Base-by-base conservation (phyloP, 2,797 vertebrate genomes). In the Anguilla megastoma region DNA sequence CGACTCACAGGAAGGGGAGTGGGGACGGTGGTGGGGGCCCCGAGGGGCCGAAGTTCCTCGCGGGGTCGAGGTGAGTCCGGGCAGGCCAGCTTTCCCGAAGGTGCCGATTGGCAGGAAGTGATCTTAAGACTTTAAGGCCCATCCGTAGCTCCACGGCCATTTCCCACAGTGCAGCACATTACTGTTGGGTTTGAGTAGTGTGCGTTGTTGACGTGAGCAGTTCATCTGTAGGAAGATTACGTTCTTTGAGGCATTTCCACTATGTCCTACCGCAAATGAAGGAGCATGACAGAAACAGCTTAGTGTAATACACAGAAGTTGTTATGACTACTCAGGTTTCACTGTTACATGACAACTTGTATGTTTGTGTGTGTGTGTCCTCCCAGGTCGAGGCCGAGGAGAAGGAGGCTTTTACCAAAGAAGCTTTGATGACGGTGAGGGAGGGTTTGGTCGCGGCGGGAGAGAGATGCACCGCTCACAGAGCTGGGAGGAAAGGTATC, bases 341-440 rank as follows among this genome's bases (percentile, higher is more conserved):
- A 69, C 14, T 45, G 33, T 2, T 14, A 33, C 12, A 27, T 30
- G 69, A 8, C 7, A 27, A 2, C 24, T 24, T n/a, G 21, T n/a
- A 0, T 71, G 27, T 71, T 27, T 71, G 27, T 71, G 66, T 33
- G 27, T 71, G 66, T 71, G 8, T 69, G 87, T 93, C 94, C 90
- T 93, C 94, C 92, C 94, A 99, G 98, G 99, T 90, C 97, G 99
- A 94, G 98, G 98, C 90, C 97, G 99, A 97, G 98, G 99, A 93
- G 99, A 99, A 91, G 97, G 97, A 94, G 97, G 97, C 93, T 99
- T 99, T 97, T 99, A 99, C 98, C 99, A 99, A 99, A 99, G 99
- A 99, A 99, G 98, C 97, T 99, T 99, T 97, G 99, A 99, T 91
- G 99, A 99, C 92, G 97, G 98, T 90, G 99, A 99, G 93, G 97